Percentiles rank a stretch among this genome's conserved stretches.
Evolutionary conservation across 2,113 vertebrate genomes (phyloP).

Genomic region (Indicator maculatus): DNA sequence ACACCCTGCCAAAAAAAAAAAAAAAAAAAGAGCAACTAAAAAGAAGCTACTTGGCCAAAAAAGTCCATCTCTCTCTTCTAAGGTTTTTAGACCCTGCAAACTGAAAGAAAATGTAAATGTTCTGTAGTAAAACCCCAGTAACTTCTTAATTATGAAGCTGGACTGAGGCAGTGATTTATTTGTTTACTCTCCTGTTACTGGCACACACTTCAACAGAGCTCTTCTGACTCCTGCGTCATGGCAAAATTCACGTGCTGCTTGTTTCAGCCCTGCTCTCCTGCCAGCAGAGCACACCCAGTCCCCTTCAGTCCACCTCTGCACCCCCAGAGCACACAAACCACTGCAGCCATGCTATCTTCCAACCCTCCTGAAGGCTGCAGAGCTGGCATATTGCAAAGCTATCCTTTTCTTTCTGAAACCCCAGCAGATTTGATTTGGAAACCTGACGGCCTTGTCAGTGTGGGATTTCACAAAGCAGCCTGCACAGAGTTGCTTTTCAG

Average conservation of each 20-base stretch:
- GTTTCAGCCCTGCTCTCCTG: not conserved
- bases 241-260: not conserved
- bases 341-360: not conserved
- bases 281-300: not conserved
- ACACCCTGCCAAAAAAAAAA: not conserved
- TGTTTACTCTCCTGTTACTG: not conserved
- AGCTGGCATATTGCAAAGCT: not conserved
- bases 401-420: conserved; percentile 27
- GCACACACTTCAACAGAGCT: not conserved
- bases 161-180: not conserved
- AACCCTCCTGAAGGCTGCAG: not conserved
- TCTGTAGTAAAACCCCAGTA: not conserved
- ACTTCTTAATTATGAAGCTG: not conserved
- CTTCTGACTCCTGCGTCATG: not conserved
- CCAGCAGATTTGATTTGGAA: conserved; percentile 40
- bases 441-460: not conserved
- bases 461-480: conserved; percentile 13
- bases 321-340: not conserved
- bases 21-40: not conserved
- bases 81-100: not conserved
- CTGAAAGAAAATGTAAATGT: not conserved
- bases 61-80: not conserved
- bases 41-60: not conserved
- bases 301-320: not conserved
- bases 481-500: conserved; percentile 51